These are phyloP conservation scores for Manacus vitellinus DNA, from an alignment of 2,113 vertebrate genomes.

Conservation along the genomic window DNA sequence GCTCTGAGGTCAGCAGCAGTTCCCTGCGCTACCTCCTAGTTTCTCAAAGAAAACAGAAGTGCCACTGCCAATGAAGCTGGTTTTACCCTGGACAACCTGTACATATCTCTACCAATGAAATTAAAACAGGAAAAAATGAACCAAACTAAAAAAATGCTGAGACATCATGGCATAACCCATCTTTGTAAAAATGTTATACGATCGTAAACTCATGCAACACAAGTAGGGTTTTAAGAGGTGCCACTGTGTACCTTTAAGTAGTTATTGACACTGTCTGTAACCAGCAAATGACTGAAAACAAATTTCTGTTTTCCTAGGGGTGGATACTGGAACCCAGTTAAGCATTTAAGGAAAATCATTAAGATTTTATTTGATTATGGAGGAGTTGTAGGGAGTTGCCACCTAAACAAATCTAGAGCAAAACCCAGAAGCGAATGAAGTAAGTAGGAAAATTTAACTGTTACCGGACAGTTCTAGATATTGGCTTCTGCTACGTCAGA, in stretches of 20 bases:
- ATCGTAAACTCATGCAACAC: neutral
- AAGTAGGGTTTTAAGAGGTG: neutral
- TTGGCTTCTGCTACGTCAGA: neutral
- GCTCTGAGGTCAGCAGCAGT: neutral
- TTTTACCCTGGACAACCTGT: neutral
- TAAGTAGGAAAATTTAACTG: neutral
- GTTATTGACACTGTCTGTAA: neutral
- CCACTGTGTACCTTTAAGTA: neutral
- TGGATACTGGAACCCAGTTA: neutral
- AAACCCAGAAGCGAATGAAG: neutral
- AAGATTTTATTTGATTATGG: neutral
- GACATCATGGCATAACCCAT: neutral
- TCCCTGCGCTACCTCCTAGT: neutral
- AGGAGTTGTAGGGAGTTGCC: neutral
- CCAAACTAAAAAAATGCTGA: neutral
- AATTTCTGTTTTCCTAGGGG: neutral
- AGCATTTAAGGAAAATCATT: neutral
- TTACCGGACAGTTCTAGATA: neutral
- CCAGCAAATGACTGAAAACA: neutral
- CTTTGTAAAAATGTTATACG: neutral
- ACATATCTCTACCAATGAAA: neutral
- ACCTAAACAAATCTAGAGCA: neutral
- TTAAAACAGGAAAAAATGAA: neutral
- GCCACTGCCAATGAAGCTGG: accelerated
- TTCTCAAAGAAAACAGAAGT: neutral